These are phyloP conservation scores for Plagiodera versicolora DNA, from an alignment of 2,888 invertebrate genomes.

Conservation along the genomic window DNA sequence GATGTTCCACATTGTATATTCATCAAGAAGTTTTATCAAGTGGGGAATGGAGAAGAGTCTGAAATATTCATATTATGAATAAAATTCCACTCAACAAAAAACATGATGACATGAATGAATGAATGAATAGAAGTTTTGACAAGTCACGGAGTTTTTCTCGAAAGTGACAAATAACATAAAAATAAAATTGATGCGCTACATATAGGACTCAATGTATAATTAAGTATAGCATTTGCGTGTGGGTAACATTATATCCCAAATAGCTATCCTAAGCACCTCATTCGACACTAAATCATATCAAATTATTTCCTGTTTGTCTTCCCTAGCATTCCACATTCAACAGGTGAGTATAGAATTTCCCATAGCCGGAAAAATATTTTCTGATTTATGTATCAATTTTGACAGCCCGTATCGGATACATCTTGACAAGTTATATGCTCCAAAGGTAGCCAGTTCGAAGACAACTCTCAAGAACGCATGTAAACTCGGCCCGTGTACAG, in stretches of 20 bases:
- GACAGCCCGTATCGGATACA: conserved; percentile 30
- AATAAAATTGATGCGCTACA: too few relatives aligned
- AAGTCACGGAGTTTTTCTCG: too few relatives aligned
- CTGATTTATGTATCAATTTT: conserved; percentile 30
- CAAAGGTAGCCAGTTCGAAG: conserved; percentile 30
- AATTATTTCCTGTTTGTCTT: conserved; percentile 14
- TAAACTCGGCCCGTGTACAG: neutral
- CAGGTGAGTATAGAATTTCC: conserved; percentile 30
- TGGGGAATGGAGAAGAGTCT: too few relatives aligned
- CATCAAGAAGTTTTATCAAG: too few relatives aligned
- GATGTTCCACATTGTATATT: too few relatives aligned
- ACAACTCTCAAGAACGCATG: conserved; percentile 14
- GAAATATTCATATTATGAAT: too few relatives aligned
- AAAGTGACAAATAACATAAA: too few relatives aligned
- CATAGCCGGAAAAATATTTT: conserved; percentile 21
- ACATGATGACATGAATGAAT: too few relatives aligned
- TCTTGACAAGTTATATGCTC: conserved; percentile 28
- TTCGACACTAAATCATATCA: conserved; percentile 12
- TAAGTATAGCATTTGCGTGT: too few relatives aligned
- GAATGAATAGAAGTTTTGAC: too few relatives aligned
- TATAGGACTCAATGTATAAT: too few relatives aligned
- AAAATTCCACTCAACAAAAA: too few relatives aligned
- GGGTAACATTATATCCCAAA: neutral
- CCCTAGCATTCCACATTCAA: conserved; percentile 17
- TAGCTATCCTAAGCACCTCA: neutral